A percentile compares a stretch with the other conserved stretches of the same genome.
phyloP scores from a whole-genome alignment of 1,140 invertebrate genomes.

The Littorina saxatilis region DNA sequence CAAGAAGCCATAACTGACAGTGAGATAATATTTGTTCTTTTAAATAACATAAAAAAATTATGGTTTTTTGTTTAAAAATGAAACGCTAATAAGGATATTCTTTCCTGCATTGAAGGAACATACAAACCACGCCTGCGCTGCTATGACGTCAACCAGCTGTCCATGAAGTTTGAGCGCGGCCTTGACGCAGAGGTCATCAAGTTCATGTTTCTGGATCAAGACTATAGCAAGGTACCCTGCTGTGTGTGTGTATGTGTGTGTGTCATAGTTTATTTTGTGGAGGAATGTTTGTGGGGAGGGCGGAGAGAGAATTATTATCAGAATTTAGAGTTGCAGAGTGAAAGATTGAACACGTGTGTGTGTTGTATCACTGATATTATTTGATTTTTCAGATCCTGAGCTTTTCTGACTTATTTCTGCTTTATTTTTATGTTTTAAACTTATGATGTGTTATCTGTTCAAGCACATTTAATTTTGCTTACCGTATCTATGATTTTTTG shows the following conservation, averaged over 20 bases:
- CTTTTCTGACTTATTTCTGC: slow-evolving; percentile 16
- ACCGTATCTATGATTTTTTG: no score
- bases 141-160: slow-evolving; percentile 96
- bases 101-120: slow-evolving; percentile 80
- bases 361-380: not conserved
- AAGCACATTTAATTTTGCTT: no score
- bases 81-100: no score
- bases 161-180: slow-evolving; percentile 98
- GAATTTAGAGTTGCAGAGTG: not conserved
- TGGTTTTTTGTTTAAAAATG: no score
- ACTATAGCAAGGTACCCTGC: slow-evolving; percentile 77
- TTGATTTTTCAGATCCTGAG: not conserved
- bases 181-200: slow-evolving; percentile 92
- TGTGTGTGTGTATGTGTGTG: slow-evolving; percentile 15
- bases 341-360: no score
- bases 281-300: not conserved
- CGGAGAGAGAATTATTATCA: not conserved
- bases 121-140: slow-evolving; percentile 98
- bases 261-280: not conserved
- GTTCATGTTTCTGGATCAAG: slow-evolving; percentile 81
- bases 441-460: no score
- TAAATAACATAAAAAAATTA: no score
- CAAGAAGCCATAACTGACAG: no score
- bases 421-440: slow-evolving; percentile 47
- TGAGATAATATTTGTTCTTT: no score